A percentile compares a stretch with the other conserved stretches of the same genome.
phyloP scores from a whole-genome alignment of 1,140 invertebrate species.

The Cyclina sinensis region DNA sequence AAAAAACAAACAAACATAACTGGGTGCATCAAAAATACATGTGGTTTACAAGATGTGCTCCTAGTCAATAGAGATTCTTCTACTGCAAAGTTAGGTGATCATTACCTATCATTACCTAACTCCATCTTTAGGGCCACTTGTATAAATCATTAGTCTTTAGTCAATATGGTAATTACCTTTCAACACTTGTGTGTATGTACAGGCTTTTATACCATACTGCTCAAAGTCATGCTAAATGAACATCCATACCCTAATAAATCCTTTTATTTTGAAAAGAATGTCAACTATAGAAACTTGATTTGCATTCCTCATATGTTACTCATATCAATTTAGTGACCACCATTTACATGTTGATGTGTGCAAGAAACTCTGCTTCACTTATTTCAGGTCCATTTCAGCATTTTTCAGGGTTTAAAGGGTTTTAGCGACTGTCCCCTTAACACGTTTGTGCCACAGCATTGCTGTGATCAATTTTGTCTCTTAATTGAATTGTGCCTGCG shows the following conservation, averaged over 20 bases:
- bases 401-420: constrained; percentile 14
- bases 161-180: no score
- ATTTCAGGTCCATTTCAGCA: constrained; percentile 22
- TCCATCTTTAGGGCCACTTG: no score
- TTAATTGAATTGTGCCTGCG: constrained; percentile 64
- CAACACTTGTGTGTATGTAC: no score
- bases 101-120: no score
- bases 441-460: constrained; percentile 42
- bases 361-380: background rate
- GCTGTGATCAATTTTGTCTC: constrained; percentile 63
- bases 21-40: constrained; percentile 4
- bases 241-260: no score
- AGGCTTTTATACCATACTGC: no score
- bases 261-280: no score
- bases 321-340: background rate
- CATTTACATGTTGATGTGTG: constrained; percentile 18
- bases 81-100: no score
- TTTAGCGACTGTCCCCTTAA: constrained; percentile 12
- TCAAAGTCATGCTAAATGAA: no score
- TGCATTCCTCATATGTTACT: background rate
- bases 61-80: background rate
- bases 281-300: no score
- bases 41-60: background rate
- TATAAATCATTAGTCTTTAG: no score
- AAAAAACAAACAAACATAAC: background rate